These are phyloP conservation scores for Marcusenius ussheri DNA, from an alignment of 2,113 vertebrate species.

Conservation along the genomic window DNA sequence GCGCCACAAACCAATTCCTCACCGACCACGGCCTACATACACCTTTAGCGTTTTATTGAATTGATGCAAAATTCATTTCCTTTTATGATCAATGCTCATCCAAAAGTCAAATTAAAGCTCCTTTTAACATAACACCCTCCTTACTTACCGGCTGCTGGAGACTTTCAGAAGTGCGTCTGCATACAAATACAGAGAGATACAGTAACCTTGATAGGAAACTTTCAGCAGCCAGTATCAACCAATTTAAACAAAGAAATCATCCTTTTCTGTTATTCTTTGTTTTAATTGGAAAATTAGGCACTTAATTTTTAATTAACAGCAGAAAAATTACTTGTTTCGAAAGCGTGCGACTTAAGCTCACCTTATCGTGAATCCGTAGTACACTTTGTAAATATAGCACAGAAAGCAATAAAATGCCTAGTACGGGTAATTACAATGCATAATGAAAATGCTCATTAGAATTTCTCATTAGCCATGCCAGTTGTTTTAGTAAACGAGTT, in stretches of 20 bases:
- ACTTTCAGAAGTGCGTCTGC: not conserved
- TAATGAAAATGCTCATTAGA: slow-evolving; percentile 40
- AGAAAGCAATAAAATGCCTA: not conserved
- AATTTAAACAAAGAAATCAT: not conserved
- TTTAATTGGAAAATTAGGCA: slow-evolving; percentile 9
- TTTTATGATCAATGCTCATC: not conserved
- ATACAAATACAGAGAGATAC: not conserved
- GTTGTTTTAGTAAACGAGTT: slow-evolving; percentile 50
- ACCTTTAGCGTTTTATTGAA: not conserved
- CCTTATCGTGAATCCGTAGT: slow-evolving; percentile 11
- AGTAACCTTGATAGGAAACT: not conserved
- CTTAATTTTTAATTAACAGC: slow-evolving; percentile 15
- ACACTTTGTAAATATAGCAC: slow-evolving; percentile 4
- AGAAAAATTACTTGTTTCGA: slow-evolving; percentile 1
- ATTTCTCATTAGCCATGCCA: slow-evolving; percentile 45
- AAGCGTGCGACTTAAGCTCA: not conserved
- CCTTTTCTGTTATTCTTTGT: not conserved
- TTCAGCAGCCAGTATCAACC: not conserved
- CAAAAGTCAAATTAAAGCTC: not conserved
- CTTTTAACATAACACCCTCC: not conserved
- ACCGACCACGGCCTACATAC: not conserved
- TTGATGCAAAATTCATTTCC: not conserved
- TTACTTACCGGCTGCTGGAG: not conserved
- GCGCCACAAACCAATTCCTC: not conserved
- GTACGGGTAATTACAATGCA: slow-evolving; percentile 45